Conservation (phyloP, 2,113 vertebrate species). For the Clarias macrocephalus region DNA sequence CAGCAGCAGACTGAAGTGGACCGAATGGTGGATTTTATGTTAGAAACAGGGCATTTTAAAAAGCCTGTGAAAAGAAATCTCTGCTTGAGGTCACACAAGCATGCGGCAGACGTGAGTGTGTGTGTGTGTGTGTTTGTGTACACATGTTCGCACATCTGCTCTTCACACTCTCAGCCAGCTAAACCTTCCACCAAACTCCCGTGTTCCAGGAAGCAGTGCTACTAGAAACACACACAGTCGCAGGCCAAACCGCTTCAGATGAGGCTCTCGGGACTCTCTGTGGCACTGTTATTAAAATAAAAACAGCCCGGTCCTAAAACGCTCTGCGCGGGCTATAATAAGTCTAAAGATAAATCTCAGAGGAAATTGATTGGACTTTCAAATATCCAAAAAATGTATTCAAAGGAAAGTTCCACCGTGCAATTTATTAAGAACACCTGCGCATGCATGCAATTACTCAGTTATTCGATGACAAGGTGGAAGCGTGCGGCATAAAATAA, state of each 20-base stretch:
- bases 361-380: neutral
- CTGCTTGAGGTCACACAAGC: slow-evolving; percentile 44
- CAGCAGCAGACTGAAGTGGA: neutral
- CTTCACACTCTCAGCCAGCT: slow-evolving; percentile 57
- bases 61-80: slow-evolving; percentile 47
- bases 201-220: slow-evolving; percentile 69
- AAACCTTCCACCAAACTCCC: slow-evolving; percentile 29
- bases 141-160: slow-evolving; percentile 71
- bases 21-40: neutral
- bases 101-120: neutral
- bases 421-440: neutral
- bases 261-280: slow-evolving; percentile 56
- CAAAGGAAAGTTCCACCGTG: neutral
- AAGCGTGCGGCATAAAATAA: neutral
- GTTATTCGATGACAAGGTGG: neutral
- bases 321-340: neutral
- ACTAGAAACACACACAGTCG: slow-evolving; percentile 63
- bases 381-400: neutral
- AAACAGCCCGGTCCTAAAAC: neutral
- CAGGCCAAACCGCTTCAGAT: slow-evolving; percentile 63
- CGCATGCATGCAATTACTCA: neutral
- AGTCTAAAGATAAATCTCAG: neutral
- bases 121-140: neutral
- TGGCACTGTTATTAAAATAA: slow-evolving; percentile 49
- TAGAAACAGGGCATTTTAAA: neutral